Conservation (phyloP, 2,113 vertebrate species). For the Shinisaurus crocodilurus region DNA sequence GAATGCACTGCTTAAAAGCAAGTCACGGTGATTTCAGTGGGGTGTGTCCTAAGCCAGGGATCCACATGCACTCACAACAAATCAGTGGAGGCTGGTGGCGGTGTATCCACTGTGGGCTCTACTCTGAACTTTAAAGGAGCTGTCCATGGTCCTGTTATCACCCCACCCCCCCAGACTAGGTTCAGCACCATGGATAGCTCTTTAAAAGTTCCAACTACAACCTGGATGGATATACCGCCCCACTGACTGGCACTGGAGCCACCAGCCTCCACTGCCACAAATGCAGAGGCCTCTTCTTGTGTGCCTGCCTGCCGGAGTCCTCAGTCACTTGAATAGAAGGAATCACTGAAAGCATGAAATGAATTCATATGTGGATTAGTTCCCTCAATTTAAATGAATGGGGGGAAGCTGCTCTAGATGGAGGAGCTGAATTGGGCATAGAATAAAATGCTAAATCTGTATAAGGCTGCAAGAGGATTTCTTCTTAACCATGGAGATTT, state of each 20-base stretch:
- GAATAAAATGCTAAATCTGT: background rate
- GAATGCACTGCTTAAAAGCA: background rate
- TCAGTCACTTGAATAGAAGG: background rate
- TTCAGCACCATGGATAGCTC: too few relatives aligned
- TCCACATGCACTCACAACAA: background rate
- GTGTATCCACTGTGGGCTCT: too few relatives aligned
- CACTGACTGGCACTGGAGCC: too few relatives aligned
- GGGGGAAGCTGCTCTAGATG: background rate
- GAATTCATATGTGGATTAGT: background rate
- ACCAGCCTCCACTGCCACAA: too few relatives aligned
- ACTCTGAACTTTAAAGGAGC: too few relatives aligned
- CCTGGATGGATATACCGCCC: too few relatives aligned
- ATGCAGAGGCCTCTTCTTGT: background rate
- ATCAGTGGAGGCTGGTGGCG: too few relatives aligned
- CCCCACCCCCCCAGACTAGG: too few relatives aligned
- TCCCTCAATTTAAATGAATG: background rate
- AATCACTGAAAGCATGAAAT: background rate
- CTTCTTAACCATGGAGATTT: background rate
- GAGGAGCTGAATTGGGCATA: background rate
- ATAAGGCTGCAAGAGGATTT: background rate
- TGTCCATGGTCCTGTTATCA: too few relatives aligned
- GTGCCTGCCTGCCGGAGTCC: background rate
- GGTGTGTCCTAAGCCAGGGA: background rate
- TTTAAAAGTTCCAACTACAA: too few relatives aligned
- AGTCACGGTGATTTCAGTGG: background rate